Percentiles rank a stretch among this genome's conserved stretches.
Conservation (phyloP, 1,140 invertebrate species). For the Phortica variegata region DNA sequence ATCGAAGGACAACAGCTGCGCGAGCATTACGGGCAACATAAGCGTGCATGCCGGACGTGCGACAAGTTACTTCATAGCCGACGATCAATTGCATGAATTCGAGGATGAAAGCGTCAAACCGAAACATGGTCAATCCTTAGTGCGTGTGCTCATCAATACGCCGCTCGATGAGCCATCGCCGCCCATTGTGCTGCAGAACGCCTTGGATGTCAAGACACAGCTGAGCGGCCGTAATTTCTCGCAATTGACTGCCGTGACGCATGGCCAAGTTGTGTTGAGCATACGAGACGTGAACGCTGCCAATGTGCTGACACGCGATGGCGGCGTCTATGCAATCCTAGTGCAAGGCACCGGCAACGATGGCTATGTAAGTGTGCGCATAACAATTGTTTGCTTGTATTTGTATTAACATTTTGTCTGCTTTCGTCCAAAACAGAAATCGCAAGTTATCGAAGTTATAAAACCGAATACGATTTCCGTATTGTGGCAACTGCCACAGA, state of each 20-base stretch:
- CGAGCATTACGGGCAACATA: conserved; percentile 21
- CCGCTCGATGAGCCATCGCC: conserved; percentile 17
- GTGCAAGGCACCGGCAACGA: conserved; percentile 43
- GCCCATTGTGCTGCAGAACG: conserved; percentile 15
- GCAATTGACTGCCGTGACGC: conserved; percentile 50
- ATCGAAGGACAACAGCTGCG: conserved; percentile 13
- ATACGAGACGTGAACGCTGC: conserved; percentile 41
- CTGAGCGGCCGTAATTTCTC: conserved; percentile 37
- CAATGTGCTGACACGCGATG: conserved; percentile 57
- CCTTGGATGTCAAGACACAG: not conserved
- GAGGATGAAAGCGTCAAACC: conserved; percentile 29
- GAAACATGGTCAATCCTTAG: conserved; percentile 3
- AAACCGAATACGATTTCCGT: conserved; percentile 74
- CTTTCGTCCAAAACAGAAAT: conserved; percentile 72
- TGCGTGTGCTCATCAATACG: conserved; percentile 37
- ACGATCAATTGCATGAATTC: conserved; percentile 26
- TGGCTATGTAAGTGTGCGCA: conserved; percentile 11
- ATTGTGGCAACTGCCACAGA: conserved; percentile 83
- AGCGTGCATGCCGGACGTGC: conserved; percentile 43
- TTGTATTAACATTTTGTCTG: no score
- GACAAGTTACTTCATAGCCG: conserved; percentile 55
- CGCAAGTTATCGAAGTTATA: conserved; percentile 65
- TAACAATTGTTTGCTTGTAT: no score
- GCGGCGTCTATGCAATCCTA: conserved; percentile 64
- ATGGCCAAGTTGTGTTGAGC: conserved; percentile 52